A percentile compares a stretch with the other conserved stretches of the same genome.
These are phyloP conservation scores for Diabrotica undecimpunctata DNA, from an alignment of 1,140 invertebrate species.

Conservation along the genomic window DNA sequence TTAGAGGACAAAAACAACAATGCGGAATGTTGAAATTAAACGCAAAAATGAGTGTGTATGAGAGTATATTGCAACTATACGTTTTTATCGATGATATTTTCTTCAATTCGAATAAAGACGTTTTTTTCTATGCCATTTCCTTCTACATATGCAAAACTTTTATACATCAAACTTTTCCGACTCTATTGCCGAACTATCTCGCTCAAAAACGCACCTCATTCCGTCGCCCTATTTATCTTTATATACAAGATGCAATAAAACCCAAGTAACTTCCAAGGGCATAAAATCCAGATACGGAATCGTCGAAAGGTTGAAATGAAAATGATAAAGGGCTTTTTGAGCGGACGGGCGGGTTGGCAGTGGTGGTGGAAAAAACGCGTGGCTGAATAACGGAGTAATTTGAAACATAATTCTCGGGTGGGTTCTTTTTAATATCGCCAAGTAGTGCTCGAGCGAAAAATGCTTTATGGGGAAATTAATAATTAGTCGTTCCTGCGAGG, in stretches of 20 bases:
- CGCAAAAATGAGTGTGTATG: too few relatives aligned
- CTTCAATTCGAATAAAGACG: background rate
- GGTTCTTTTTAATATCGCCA: background rate
- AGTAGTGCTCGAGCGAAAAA: background rate
- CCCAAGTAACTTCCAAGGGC: background rate
- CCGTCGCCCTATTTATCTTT: background rate
- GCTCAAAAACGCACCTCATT: background rate
- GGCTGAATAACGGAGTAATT: background rate
- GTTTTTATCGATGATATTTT: background rate
- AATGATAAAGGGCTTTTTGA: background rate
- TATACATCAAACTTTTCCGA: too few relatives aligned
- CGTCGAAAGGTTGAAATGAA: background rate
- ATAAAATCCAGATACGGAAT: background rate
- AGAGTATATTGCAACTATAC: background rate
- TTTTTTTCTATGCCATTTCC: background rate
- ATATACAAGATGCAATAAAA: background rate
- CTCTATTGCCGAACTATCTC: background rate
- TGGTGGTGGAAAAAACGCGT: background rate
- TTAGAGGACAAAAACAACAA: too few relatives aligned
- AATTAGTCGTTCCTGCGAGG: background rate
- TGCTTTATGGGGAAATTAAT: slow-evolving; percentile 1
- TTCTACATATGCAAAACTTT: too few relatives aligned
- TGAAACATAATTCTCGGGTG: background rate
- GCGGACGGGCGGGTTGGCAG: too few relatives aligned
- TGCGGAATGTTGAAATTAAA: too few relatives aligned